phyloP scores from a whole-genome alignment of 2,888 invertebrate genomes.

The Drosophila basisetae region DNA sequence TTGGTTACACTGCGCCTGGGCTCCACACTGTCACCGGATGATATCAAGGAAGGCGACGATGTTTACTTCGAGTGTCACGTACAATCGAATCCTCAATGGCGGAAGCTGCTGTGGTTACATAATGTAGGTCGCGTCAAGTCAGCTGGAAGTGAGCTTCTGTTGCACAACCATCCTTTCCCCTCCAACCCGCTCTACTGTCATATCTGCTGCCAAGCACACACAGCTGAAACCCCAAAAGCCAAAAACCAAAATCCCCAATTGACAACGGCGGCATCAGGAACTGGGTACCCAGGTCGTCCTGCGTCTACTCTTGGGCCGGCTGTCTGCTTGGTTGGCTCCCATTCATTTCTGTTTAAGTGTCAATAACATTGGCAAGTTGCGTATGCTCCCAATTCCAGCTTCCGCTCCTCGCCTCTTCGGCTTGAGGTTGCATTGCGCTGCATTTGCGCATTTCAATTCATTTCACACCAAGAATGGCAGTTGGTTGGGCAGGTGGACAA shows the following conservation, averaged over 20 bases:
- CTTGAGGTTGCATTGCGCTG: constrained; percentile 36
- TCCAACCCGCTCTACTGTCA: background rate
- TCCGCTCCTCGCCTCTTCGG: background rate
- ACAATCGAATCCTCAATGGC: constrained; percentile 93
- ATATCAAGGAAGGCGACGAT: constrained; percentile 96
- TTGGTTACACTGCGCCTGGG: constrained; percentile 93
- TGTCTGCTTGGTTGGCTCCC: constrained; percentile 62
- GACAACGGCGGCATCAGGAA: constrained; percentile 29
- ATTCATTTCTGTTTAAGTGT: constrained; percentile 75
- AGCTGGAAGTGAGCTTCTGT: constrained; percentile 48
- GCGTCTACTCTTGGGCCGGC: constrained; percentile 30
- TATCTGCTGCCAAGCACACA: constrained; percentile 7
- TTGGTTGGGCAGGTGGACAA: constrained; percentile 7
- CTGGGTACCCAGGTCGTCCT: constrained; percentile 33
- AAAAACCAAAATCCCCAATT: constrained; percentile 9
- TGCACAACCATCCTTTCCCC: background rate
- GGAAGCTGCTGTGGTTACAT: constrained; percentile 94
- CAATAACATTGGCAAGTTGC: constrained; percentile 75
- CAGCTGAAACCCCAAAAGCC: background rate
- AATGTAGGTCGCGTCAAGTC: constrained; percentile 89
- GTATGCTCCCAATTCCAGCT: constrained; percentile 38
- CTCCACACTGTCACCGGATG: constrained; percentile 93
- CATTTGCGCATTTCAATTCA: constrained; percentile 78
- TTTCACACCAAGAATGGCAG: constrained; percentile 59
- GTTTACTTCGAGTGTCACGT: constrained; percentile 97